Evolutionary conservation across 1,140 invertebrate genomes (phyloP).

Genomic region (Cydia amplana): DNA sequence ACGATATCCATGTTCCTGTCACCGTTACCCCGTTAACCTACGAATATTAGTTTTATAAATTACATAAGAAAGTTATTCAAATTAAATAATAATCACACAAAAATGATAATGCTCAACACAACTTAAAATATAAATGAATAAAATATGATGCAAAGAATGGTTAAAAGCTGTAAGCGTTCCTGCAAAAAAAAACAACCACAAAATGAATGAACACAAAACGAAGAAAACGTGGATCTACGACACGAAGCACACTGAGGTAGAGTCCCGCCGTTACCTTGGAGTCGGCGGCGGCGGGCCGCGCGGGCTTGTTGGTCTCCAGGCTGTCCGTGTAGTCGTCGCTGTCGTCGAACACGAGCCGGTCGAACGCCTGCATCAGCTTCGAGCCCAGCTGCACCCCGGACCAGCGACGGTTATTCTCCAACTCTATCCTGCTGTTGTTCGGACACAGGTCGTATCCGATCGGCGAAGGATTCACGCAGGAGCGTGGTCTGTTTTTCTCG

Average conservation of each 20-base stretch:
- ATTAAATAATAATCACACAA: neutral
- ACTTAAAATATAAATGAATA: conserved; percentile 38
- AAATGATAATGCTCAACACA: neutral
- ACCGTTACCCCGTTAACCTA: too few relatives aligned
- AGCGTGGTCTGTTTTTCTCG: conserved; percentile 83
- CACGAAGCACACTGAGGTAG: conserved; percentile 56
- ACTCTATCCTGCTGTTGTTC: conserved; percentile 80
- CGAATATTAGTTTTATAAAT: neutral
- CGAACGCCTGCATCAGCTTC: conserved; percentile 85
- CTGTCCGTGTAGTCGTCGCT: conserved; percentile 88
- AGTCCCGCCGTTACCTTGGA: conserved; percentile 67
- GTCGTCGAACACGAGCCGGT: conserved; percentile 84
- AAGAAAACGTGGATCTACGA: conserved; percentile 44
- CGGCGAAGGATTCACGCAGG: conserved; percentile 82
- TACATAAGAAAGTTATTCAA: neutral
- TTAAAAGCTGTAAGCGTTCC: conserved; percentile 43
- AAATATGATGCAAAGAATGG: conserved; percentile 43
- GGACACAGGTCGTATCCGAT: conserved; percentile 75
- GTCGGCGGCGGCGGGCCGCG: conserved; percentile 61
- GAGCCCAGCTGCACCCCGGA: conserved; percentile 85
- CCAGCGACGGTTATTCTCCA: conserved; percentile 85
- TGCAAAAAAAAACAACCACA: conserved; percentile 38
- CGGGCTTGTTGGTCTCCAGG: conserved; percentile 81
- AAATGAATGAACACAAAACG: conserved; percentile 40
- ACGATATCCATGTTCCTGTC: too few relatives aligned